Conservation (phyloP, 2,888 invertebrate species). For the Lithodes maja region DNA sequence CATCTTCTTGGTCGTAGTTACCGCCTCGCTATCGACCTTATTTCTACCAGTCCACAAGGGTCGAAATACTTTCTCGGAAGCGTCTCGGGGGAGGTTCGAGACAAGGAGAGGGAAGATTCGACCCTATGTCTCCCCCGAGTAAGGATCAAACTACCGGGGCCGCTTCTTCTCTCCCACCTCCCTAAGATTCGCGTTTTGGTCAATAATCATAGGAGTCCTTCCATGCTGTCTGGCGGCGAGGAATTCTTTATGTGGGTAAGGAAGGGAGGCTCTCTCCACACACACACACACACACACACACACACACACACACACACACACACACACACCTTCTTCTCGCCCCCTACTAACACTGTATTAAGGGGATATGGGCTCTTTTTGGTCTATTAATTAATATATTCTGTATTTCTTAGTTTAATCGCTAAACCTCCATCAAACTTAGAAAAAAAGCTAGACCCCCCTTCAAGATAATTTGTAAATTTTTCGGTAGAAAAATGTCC, state of each 20-base stretch:
- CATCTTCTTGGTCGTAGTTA: constrained; percentile 1
- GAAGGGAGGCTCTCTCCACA: background rate
- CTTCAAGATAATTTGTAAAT: no score
- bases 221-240: constrained; percentile 57
- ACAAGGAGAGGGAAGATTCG: constrained; percentile 11
- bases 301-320: no score
- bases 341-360: no score
- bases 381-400: no score
- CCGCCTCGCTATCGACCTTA: constrained; percentile 29
- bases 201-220: constrained; percentile 66
- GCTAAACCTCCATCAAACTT: no score
- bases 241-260: constrained; percentile 58
- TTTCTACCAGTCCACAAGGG: constrained; percentile 23
- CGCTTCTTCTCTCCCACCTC: constrained; percentile 13
- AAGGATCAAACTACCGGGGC: no score
- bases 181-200: constrained; percentile 61
- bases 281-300: background rate
- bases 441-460: no score
- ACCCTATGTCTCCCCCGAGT: constrained; percentile 11
- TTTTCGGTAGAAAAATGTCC: no score
- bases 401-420: no score
- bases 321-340: no score
- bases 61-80: constrained; percentile 19
- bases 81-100: background rate
- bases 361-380: no score